Evolutionary conservation across 2,113 vertebrate genomes (phyloP).

Genomic region (Sapajus apella): DNA sequence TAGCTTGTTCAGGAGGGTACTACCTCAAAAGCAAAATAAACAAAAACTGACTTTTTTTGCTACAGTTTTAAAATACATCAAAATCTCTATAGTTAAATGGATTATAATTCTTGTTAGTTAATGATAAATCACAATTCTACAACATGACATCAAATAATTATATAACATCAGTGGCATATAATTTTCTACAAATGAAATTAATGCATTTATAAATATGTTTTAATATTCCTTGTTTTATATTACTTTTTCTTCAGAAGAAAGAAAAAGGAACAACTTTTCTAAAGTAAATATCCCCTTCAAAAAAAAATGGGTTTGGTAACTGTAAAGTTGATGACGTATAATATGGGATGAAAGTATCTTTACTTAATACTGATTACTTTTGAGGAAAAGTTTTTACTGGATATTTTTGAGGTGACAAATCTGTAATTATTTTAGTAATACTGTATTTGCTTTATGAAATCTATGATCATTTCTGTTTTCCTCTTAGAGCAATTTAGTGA

Average conservation of each 20-base stretch:
- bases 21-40: constrained; percentile 48
- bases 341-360: constrained; percentile 32
- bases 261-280: constrained; percentile 50
- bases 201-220: not conserved
- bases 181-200: not conserved
- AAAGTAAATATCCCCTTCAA: constrained; percentile 46
- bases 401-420: constrained; percentile 61
- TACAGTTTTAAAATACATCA: not conserved
- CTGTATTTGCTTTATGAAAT: constrained; percentile 66
- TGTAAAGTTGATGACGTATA: not conserved
- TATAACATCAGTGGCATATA: not conserved
- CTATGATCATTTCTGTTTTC: constrained; percentile 63
- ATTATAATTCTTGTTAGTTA: not conserved
- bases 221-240: not conserved
- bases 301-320: constrained; percentile 13
- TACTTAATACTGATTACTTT: constrained; percentile 61
- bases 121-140: not conserved
- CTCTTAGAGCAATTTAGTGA: constrained; percentile 75
- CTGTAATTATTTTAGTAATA: constrained; percentile 74
- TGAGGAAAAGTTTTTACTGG: constrained; percentile 58
- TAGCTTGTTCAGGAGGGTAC: not conserved
- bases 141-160: not conserved
- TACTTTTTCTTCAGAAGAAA: not conserved
- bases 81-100: not conserved
- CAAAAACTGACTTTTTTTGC: not conserved